Evolutionary conservation across 1,140 invertebrate genomes (phyloP).

Genomic region (Drosophila quadrilineata): DNA sequence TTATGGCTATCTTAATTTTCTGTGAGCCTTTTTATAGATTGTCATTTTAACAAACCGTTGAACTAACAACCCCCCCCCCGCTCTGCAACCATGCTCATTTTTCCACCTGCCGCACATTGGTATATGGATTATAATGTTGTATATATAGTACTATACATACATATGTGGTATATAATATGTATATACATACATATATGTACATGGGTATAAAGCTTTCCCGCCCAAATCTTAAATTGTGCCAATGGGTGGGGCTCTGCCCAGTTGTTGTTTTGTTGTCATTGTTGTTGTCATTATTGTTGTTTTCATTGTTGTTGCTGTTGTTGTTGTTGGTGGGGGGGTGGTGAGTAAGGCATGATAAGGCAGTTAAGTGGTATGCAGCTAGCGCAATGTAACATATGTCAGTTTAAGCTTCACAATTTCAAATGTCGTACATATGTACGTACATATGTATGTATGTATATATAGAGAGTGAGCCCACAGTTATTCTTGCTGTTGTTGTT

Average conservation of each 20-base stretch:
- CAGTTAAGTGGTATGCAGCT: neutral
- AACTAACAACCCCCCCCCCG: neutral
- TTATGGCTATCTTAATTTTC: slow-evolving; percentile 74
- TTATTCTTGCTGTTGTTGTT: neutral
- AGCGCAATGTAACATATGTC: slow-evolving; percentile 63
- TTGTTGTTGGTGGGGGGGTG: slow-evolving; percentile 19
- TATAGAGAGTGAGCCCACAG: neutral
- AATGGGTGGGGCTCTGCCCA: slow-evolving; percentile 29
- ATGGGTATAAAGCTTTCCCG: no score
- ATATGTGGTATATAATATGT: no score
- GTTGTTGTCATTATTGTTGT: slow-evolving; percentile 6
- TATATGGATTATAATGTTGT: no score
- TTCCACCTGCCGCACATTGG: slow-evolving; percentile 9
- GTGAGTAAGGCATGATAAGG: slow-evolving; percentile 34
- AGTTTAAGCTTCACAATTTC: neutral
- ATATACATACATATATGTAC: no score
- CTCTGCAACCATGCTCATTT: neutral
- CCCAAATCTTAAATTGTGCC: slow-evolving; percentile 46
- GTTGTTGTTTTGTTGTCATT: neutral
- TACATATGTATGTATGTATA: neutral
- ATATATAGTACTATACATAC: no score
- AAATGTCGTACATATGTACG: slow-evolving; percentile 7
- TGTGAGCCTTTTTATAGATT: slow-evolving; percentile 67
- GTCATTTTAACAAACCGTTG: slow-evolving; percentile 34
- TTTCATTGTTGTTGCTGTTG: neutral